phyloP scores from a whole-genome alignment of 2,113 vertebrate genomes.

The Onychorhynchus coronatus region DNA sequence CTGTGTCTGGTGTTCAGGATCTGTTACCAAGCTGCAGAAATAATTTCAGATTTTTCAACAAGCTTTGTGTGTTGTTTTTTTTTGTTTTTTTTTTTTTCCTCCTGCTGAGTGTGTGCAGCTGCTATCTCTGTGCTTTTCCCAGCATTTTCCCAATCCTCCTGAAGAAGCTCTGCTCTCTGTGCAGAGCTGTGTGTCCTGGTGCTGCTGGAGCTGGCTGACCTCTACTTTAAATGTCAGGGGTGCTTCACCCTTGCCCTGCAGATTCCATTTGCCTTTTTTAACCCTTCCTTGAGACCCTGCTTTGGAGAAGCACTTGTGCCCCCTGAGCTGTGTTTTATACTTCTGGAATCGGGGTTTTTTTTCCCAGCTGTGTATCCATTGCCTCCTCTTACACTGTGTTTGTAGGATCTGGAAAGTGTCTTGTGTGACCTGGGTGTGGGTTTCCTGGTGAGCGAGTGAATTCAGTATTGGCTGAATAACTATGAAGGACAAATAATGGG shows the following conservation, averaged over 20 bases:
- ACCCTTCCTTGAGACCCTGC: not conserved
- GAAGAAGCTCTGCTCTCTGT: not conserved
- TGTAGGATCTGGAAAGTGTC: not conserved
- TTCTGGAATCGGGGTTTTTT: rapidly evolving
- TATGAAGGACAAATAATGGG: rapidly evolving
- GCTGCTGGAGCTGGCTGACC: slow-evolving; percentile 64
- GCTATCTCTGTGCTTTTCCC: rapidly evolving
- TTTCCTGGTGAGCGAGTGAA: not conserved
- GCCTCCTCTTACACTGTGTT: too few relatives aligned
- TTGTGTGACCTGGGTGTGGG: not conserved
- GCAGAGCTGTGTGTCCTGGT: not conserved
- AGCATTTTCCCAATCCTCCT: not conserved
- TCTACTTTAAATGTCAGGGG: slow-evolving; percentile 74
- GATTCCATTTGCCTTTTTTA: slow-evolving; percentile 40
- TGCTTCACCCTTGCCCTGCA: slow-evolving; percentile 6
- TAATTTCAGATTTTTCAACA: not conserved
- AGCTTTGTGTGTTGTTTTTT: rapidly evolving
- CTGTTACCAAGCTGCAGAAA: not conserved
- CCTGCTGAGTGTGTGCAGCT: not conserved
- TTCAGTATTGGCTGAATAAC: rapidly evolving
- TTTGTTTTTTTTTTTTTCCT: too few relatives aligned
- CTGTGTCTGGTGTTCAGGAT: rapidly evolving
- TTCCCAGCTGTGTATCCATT: not conserved
- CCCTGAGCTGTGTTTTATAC: rapidly evolving
- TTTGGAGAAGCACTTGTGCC: not conserved